Percentiles rank a stretch among this genome's conserved stretches.
Conservation (phyloP, 2,113 vertebrate species). For the Piaya cayana region DNA sequence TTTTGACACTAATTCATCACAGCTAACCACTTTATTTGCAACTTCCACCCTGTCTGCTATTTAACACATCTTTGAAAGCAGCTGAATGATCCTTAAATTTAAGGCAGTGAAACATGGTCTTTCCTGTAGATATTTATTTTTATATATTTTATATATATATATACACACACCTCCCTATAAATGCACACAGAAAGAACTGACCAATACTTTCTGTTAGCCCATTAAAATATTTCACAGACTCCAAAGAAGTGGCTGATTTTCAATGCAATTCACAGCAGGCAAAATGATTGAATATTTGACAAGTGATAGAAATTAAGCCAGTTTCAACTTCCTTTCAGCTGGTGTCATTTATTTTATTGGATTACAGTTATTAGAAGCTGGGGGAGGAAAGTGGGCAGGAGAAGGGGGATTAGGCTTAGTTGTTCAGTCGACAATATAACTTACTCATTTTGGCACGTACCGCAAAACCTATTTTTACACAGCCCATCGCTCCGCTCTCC, state of each 20-base stretch:
- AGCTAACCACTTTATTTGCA: background rate
- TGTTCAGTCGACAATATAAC: background rate
- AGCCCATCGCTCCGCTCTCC: background rate
- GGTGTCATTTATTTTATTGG: background rate
- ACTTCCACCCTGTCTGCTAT: background rate
- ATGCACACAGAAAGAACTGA: background rate
- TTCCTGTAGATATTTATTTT: background rate
- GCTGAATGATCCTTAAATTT: background rate
- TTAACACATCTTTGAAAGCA: background rate
- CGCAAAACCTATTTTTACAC: constrained; percentile 33
- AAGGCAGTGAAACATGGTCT: background rate
- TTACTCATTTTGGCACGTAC: constrained; percentile 9
- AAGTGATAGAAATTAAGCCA: constrained; percentile 3
- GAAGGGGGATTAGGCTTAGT: constrained; percentile 16
- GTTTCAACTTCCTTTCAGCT: constrained; percentile 47
- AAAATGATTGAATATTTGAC: background rate
- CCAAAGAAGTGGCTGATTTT: rapidly evolving
- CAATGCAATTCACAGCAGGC: background rate
- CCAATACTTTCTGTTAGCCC: background rate
- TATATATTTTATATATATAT: rapidly evolving
- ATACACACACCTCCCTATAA: rapidly evolving
- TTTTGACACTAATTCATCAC: background rate
- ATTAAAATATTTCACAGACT: background rate
- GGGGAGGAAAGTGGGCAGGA: constrained; percentile 36
- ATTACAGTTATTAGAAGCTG: constrained; percentile 52